Conservation (phyloP, 2,888 invertebrate genomes). For the Pristionchus entomophagus region DNA sequence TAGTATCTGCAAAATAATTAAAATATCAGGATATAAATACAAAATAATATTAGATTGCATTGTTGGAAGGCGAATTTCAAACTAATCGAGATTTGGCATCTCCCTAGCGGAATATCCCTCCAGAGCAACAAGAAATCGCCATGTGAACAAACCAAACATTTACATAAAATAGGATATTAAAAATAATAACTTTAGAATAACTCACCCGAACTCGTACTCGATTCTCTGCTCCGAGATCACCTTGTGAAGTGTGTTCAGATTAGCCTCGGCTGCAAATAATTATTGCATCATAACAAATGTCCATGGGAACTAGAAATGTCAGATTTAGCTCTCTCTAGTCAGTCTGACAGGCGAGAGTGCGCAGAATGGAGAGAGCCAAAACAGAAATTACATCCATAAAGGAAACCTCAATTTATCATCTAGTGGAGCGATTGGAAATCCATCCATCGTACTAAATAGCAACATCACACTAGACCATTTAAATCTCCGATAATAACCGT, state of each 20-base stretch:
- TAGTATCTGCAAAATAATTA: slow-evolving; percentile 11
- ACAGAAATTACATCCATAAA: neutral
- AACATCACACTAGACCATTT: too few species aligned
- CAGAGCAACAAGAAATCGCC: too few species aligned
- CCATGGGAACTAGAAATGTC: too few species aligned
- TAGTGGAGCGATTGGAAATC: neutral
- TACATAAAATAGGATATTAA: neutral
- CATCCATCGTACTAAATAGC: too few species aligned
- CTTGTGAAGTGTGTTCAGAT: slow-evolving; percentile 24
- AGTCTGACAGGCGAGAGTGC: too few species aligned
- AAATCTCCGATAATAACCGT: too few species aligned
- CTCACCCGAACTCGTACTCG: slow-evolving; percentile 41
- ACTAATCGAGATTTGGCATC: neutral
- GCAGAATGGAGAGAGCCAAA: too few species aligned
- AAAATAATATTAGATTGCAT: neutral
- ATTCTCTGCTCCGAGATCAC: slow-evolving; percentile 42
- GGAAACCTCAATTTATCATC: neutral
- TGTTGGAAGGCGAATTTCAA: neutral
- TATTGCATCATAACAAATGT: neutral
- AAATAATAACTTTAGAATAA: neutral
- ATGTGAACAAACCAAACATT: too few species aligned
- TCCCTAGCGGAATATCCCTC: too few species aligned
- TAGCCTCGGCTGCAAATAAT: slow-evolving; percentile 10
- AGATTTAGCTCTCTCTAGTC: too few species aligned
- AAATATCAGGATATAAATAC: neutral